Conservation (phyloP, 1,140 invertebrate species). For the Chelonus insularis region DNA sequence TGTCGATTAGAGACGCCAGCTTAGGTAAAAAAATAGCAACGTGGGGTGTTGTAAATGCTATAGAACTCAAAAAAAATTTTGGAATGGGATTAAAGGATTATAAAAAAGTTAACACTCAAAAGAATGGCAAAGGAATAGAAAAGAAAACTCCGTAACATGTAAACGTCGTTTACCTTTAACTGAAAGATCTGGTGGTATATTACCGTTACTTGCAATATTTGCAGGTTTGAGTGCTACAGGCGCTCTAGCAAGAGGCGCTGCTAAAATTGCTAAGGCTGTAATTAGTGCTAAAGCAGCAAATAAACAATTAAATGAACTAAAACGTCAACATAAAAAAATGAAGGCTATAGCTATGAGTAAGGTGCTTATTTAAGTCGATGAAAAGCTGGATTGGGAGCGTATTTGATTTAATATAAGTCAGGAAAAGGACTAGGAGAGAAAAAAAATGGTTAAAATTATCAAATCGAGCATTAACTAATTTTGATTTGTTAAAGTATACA, state of each 20-base stretch:
- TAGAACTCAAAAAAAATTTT: too few relatives aligned
- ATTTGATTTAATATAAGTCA: neutral
- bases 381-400: conserved; percentile 37
- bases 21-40: too few relatives aligned
- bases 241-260: conserved; percentile 27
- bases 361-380: conserved; percentile 41
- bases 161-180: conserved; percentile 23
- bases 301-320: conserved; percentile 31
- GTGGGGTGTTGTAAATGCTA: too few relatives aligned
- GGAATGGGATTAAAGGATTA: too few relatives aligned
- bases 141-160: too few relatives aligned
- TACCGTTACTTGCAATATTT: conserved; percentile 26
- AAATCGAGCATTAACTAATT: conserved; percentile 33
- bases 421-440: neutral
- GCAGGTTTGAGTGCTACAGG: conserved; percentile 28
- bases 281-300: conserved; percentile 37
- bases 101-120: too few relatives aligned
- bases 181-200: conserved; percentile 11
- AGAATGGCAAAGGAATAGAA: too few relatives aligned
- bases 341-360: conserved; percentile 42
- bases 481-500: conserved; percentile 34
- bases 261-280: conserved; percentile 36
- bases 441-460: conserved; percentile 26
- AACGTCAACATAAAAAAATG: conserved; percentile 39
- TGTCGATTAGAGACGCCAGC: too few relatives aligned